Base-by-base conservation (phyloP, 1,140 invertebrate species). In the Brachystomella parvula region DNA sequence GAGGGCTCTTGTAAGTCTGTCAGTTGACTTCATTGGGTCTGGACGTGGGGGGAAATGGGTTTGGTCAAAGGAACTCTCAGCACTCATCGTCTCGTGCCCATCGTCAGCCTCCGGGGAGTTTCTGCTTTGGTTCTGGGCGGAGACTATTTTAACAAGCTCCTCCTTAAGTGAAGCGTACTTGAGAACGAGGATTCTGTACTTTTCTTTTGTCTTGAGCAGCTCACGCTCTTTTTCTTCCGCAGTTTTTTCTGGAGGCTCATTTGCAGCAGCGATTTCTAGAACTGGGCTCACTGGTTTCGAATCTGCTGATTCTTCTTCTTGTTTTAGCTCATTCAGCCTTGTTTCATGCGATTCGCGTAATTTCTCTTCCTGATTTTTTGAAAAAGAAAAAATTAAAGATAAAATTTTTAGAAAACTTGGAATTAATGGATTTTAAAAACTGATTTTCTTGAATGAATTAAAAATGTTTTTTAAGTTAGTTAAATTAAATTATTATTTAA, bases 1-100 rank as follows among this genome's bases (percentile, higher is more conserved):
- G 6, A 73, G 39, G 15, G 67, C 68, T 44, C 64, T 53, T 30
- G 35, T 47, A 2, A 72, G 49, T 29, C 64, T 24, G 26, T 65
- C 67, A 35, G 59, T 29, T 33, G 58, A 30, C 6, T 19, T 28
- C 6, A 29, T 6, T 56, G 49, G 49, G n/a, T n/a, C n/a, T 44
- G 39, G n/a, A 12, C 39, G 39, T 44, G 39, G n/a, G n/a, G 39
- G 39, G 39, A 44, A n/a, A 12, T 44, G n/a, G n/a, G n/a, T n/a
- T n/a, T n/a, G n/a, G 39, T 44, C n/a, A 9, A 44, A 12, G 39
- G 39, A 44, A 44, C 39, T 44, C n/a, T 44, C 39, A 44, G 39
- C n/a, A n/a, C 39, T 44, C n/a, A 44, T 9, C 39, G 39, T 44
- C n/a, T 44, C 39, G 9, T 9, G 39, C n/a, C n/a, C 39, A 12